Evolutionary conservation across 2,113 vertebrate genomes (phyloP), one percentile per base, ranked within the genome.

Genomic region (Trematocara variabile): DNA sequence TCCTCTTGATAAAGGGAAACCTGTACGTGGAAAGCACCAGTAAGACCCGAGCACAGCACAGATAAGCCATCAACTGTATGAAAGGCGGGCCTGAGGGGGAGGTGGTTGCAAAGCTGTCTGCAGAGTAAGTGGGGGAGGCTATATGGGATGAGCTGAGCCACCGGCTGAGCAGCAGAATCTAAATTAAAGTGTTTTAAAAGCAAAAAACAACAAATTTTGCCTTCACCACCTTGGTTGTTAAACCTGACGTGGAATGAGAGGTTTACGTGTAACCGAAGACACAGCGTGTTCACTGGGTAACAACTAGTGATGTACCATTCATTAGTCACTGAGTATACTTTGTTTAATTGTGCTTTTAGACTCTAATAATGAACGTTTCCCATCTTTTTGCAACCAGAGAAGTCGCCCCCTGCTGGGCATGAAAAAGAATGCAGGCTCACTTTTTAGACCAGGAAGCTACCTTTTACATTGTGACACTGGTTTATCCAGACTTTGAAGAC

Each of bases 141-240:
- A 28, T 9, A 46, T 25, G 20, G 22, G 20, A 46, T 46, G 39
- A 70, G 20, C 65, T 25, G 13, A 70, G 20, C 63, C 63, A 68
- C 37, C 20, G 3, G 7, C 12, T 44, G 12, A 44, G 37, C 63
- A 68, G 63, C 3, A 25, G 12, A 68, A 6, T 44, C 37, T 8
- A 68, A 68, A 41, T 41, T 41, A 41, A 39, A 68, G 63, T 68
- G 20, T 41, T 41, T 68, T 68, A 68, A 68, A 39, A 22, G n/a
- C 1, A 22, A 68, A 4, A 44, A 68, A 25, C 37, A 68, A 12
- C 37, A 14, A 25, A 25, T 68, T 44, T 68, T 68, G 12, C 20
- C 2, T 68, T 68, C 3, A 25, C 63, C 0, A 14, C 0, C n/a
- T 22, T 22, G n/a, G 11, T 68, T 44, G 37, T 68, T 44, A 41